Evolutionary conservation across 2,888 invertebrate genomes (phyloP).

Genomic region (Tanypteryx hageni): DNA sequence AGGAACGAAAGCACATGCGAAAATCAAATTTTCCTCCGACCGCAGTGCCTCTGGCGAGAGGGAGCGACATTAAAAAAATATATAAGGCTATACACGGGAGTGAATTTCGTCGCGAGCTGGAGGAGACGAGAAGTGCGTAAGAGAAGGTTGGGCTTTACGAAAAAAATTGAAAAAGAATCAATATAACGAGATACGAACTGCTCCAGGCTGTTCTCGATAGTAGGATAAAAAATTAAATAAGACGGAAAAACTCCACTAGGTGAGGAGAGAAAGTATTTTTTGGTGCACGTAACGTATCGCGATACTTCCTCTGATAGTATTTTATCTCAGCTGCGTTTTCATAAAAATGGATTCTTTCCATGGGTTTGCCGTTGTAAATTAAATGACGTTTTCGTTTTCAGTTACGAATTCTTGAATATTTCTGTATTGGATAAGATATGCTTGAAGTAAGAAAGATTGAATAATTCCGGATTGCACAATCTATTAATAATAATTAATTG

Average conservation of each 20-base stretch:
- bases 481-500: too few species aligned
- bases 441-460: too few species aligned
- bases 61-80: neutral
- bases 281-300: too few species aligned
- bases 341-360: too few species aligned
- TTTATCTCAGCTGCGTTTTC: too few species aligned
- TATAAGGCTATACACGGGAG: neutral
- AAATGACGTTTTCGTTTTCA: too few species aligned
- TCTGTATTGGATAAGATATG: too few species aligned
- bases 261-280: too few species aligned
- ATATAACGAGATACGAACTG: neutral
- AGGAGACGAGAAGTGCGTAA: neutral
- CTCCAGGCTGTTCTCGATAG: neutral
- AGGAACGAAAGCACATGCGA: neutral
- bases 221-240: neutral
- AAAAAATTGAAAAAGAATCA: neutral
- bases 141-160: neutral
- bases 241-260: neutral
- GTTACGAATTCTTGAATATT: too few species aligned
- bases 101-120: neutral
- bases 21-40: neutral
- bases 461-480: too few species aligned
- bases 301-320: too few species aligned
- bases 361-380: too few species aligned
- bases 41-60: neutral